These are phyloP conservation scores for Agelas oroides DNA, from an alignment of 37 sponge, comb jelly and placozoan genomes.

Conservation along the genomic window DNA sequence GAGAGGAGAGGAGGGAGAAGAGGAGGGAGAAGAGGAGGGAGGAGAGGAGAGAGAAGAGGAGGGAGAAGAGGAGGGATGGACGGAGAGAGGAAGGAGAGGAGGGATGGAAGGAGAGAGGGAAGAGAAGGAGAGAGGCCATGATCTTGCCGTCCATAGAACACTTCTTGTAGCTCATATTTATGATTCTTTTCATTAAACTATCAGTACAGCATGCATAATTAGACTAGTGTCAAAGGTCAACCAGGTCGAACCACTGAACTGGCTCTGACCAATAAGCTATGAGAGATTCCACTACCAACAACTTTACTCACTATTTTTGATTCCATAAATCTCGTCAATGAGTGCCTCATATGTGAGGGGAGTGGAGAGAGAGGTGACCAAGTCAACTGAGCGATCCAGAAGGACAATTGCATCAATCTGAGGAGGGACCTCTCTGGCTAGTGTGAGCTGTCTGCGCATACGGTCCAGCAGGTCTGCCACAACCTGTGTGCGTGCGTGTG, in stretches of 20 bases:
- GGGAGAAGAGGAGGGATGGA: not conserved
- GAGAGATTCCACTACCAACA: too few species aligned
- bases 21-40: not conserved
- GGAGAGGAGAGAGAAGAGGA: not conserved
- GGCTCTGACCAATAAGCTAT: too few species aligned
- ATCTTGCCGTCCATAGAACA: too few species aligned
- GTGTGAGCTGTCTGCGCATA: slow-evolving; percentile 57
- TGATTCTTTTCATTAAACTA: too few species aligned
- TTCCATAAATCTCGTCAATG: slow-evolving; percentile 92
- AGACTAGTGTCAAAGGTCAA: too few species aligned
- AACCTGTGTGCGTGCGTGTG: slow-evolving; percentile 29
- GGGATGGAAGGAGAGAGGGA: not conserved
- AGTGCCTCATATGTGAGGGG: slow-evolving; percentile 98
- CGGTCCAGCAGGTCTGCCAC: slow-evolving; percentile 84
- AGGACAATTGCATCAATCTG: slow-evolving; percentile 88
- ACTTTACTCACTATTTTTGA: slow-evolving; percentile 74
- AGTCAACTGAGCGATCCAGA: slow-evolving; percentile 92
- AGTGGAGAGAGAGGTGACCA: slow-evolving; percentile 93
- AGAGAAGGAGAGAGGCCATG: too few species aligned
- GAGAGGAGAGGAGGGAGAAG: not conserved
- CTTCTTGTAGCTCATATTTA: too few species aligned
- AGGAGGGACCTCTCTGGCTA: slow-evolving; percentile 60
- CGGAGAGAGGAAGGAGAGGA: not conserved
- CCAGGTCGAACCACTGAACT: too few species aligned
- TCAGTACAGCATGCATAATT: too few species aligned